Percentiles rank a stretch among this genome's conserved stretches.
Conservation (phyloP, 2,113 vertebrate genomes). For the Tragulus kanchil region DNA sequence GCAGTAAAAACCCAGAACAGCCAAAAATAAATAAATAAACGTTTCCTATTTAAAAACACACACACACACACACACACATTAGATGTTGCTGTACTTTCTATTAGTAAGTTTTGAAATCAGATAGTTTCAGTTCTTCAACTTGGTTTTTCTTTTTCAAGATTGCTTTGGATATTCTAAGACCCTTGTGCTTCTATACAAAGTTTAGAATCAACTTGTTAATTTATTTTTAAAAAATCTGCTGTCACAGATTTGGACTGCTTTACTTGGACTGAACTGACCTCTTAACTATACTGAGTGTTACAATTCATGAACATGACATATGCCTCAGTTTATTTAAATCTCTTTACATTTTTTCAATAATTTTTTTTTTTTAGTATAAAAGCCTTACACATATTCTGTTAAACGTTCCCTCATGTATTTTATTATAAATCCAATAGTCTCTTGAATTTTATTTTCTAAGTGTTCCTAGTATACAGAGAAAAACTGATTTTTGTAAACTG, state of each 20-base stretch:
- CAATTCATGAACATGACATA: neutral
- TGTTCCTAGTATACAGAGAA: neutral
- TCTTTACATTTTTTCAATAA: neutral
- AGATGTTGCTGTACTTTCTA: neutral
- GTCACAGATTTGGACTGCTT: neutral
- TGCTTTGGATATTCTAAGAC: neutral
- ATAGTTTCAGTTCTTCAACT: neutral
- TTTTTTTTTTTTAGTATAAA: neutral
- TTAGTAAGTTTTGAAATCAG: neutral
- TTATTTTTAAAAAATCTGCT: neutral
- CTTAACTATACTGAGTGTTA: neutral
- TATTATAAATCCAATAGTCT: neutral
- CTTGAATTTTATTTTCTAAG: constrained; percentile 29
- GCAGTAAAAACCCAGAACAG: too few species aligned
- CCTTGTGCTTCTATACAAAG: neutral
- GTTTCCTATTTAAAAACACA: too few species aligned
- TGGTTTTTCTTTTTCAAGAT: neutral
- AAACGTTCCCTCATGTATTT: neutral
- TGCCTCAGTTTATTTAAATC: neutral
- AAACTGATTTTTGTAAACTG: neutral
- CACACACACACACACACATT: neutral
- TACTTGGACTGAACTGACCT: neutral
- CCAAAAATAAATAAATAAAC: too few species aligned
- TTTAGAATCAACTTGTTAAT: constrained; percentile 30
- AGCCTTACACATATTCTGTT: neutral